Conservation (phyloP, 2,797 vertebrate genomes). For the Periparus ater region DNA sequence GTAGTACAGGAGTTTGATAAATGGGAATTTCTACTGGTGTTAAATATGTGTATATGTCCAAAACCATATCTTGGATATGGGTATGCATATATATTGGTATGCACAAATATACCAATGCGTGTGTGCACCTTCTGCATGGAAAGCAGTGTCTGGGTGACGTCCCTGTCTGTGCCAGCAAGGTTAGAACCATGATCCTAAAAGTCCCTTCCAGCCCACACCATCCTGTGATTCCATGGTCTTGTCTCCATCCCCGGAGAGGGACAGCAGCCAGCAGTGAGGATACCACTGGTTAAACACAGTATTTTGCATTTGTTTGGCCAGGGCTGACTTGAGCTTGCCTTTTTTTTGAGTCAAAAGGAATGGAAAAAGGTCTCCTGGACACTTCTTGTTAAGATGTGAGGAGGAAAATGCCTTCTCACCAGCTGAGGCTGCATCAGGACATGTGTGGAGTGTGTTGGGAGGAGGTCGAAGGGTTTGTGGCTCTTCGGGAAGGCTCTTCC, state of each 20-base stretch:
- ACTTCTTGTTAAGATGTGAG: not conserved
- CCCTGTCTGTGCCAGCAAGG: rapidly evolving
- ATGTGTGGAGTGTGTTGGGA: not conserved
- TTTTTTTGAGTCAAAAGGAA: not conserved
- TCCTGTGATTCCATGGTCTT: not conserved
- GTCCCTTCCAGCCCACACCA: not conserved
- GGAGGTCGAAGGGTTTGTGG: rapidly evolving
- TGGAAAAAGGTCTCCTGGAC: not conserved
- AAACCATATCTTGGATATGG: not conserved
- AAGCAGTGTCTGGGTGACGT: not conserved
- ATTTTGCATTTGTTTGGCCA: not conserved
- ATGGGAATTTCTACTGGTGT: not conserved
- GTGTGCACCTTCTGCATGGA: not conserved
- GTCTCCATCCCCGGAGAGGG: not conserved
- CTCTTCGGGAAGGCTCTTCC: not conserved
- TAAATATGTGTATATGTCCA: not conserved
- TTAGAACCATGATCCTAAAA: not conserved
- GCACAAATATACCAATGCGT: too few species aligned
- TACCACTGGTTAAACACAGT: not conserved
- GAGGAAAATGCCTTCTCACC: not conserved
- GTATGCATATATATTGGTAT: too few species aligned
- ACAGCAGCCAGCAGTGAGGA: not conserved
- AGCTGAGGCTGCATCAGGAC: not conserved
- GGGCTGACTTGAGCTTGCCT: not conserved
- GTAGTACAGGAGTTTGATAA: not conserved